Evolutionary conservation across 2,113 vertebrate genomes (phyloP).

Genomic region (Xyrauchen texanus): DNA sequence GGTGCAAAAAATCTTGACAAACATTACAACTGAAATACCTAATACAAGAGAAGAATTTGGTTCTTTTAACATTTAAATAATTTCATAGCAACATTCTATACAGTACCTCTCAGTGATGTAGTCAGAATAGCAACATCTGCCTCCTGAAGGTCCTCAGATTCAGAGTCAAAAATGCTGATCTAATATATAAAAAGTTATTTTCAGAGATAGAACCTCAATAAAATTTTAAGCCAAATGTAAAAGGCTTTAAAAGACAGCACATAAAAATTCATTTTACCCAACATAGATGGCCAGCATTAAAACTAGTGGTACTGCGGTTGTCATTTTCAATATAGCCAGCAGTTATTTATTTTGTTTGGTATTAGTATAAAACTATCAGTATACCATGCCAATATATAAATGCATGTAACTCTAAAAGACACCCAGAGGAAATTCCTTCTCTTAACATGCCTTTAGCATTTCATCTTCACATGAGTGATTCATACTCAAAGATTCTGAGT

Average conservation of each 20-base stretch:
- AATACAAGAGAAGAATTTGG: too few relatives aligned
- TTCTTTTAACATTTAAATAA: too few relatives aligned
- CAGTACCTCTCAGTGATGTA: conserved; percentile 85
- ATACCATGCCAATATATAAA: conserved; percentile 26
- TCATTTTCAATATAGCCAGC: too few relatives aligned
- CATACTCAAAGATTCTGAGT: conserved; percentile 42
- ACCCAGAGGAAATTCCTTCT: conserved; percentile 32
- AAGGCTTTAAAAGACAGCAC: too few relatives aligned
- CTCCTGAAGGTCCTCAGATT: conserved; percentile 88
- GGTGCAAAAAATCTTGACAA: too few relatives aligned
- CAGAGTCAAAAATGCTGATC: conserved; percentile 93
- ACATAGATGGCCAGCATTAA: too few relatives aligned
- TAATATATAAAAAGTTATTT: conserved; percentile 54
- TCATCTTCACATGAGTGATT: conserved; percentile 38
- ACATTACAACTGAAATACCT: too few relatives aligned
- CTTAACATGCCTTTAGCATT: conserved; percentile 29
- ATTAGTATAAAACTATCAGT: conserved; percentile 9
- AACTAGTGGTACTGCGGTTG: not conserved
- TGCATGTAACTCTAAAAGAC: conserved; percentile 32
- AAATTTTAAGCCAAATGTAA: not conserved
- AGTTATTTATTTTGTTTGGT: conserved; percentile 10
- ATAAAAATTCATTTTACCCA: too few relatives aligned
- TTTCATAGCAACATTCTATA: too few relatives aligned
- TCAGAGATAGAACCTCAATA: too few relatives aligned
- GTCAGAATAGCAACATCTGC: conserved; percentile 88